phyloP scores from a whole-genome alignment of 1,140 invertebrate species.

The Phymastichus coffea region DNA sequence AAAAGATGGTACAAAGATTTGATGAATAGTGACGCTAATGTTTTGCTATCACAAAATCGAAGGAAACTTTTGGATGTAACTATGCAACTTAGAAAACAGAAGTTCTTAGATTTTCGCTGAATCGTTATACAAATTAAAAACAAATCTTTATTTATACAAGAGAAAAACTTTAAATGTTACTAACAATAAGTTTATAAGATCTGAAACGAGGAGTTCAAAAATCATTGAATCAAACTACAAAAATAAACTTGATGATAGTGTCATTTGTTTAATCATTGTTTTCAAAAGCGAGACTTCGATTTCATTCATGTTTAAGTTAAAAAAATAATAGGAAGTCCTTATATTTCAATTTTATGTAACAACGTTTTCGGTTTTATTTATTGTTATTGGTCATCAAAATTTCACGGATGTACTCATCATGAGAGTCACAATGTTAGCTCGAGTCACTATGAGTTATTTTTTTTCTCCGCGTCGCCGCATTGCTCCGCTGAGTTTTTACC shows the following conservation, averaged over 20 bases:
- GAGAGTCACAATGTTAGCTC: background rate
- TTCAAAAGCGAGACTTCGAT: too few species aligned
- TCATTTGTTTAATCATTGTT: background rate
- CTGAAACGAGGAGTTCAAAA: too few species aligned
- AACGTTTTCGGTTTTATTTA: background rate
- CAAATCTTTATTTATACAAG: background rate
- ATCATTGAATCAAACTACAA: too few species aligned
- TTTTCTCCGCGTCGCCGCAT: too few species aligned
- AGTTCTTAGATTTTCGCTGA: background rate
- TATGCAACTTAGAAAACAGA: background rate
- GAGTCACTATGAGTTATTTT: too few species aligned
- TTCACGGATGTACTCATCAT: background rate
- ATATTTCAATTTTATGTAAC: background rate
- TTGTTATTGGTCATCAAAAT: background rate
- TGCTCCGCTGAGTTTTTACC: too few species aligned
- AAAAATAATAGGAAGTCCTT: background rate
- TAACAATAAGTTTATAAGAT: background rate
- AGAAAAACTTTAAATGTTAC: background rate
- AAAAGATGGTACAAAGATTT: background rate
- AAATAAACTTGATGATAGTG: background rate
- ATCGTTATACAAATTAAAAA: background rate
- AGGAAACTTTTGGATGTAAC: background rate
- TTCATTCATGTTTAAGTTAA: background rate
- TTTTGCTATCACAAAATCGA: too few species aligned
- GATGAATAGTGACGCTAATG: background rate